A percentile compares a stretch with the other conserved stretches of the same genome.
Evolutionary conservation across 2,797 vertebrate species (phyloP).

Genomic region (Aeoliscus strigatus): DNA sequence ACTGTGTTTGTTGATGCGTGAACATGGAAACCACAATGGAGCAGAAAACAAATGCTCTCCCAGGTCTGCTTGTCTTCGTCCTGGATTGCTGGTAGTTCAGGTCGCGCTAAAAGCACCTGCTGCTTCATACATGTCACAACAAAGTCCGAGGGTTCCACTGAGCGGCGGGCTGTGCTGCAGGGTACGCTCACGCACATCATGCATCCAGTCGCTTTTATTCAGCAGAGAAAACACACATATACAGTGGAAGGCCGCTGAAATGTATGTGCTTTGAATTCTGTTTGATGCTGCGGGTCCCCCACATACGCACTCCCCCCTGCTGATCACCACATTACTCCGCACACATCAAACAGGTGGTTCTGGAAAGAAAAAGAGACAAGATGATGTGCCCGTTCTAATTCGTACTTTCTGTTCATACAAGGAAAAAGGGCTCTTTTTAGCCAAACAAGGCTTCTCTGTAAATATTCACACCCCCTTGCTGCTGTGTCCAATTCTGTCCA

Average conservation of each 20-base stretch:
- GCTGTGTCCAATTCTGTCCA: no score
- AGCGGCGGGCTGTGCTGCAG: constrained; percentile 9
- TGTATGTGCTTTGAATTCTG: constrained; percentile 59
- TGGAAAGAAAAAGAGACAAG: constrained; percentile 45
- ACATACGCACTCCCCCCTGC: constrained; percentile 13
- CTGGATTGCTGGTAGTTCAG: constrained; percentile 47
- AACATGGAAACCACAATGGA: constrained; percentile 15
- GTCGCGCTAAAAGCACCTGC: constrained; percentile 39
- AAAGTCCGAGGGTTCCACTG: constrained; percentile 27
- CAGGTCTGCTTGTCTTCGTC: constrained; percentile 24
- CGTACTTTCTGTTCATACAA: constrained; percentile 35
- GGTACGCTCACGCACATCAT: constrained; percentile 11
- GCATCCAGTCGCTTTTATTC: constrained; percentile 23
- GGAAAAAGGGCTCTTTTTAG: no score
- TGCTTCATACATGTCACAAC: constrained; percentile 54
- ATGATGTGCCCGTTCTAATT: constrained; percentile 49
- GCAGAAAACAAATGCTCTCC: constrained; percentile 48
- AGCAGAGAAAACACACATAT: constrained; percentile 4
- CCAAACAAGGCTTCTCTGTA: no score
- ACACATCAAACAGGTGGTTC: constrained; percentile 66
- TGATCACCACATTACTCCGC: constrained; percentile 56
- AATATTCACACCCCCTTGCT: no score
- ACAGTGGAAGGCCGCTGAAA: constrained; percentile 32
- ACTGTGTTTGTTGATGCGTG: constrained; percentile 35
- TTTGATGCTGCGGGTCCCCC: constrained; percentile 57